Conservation (phyloP, 2,797 vertebrate species). For the Leptodactylus fallax region DNA sequence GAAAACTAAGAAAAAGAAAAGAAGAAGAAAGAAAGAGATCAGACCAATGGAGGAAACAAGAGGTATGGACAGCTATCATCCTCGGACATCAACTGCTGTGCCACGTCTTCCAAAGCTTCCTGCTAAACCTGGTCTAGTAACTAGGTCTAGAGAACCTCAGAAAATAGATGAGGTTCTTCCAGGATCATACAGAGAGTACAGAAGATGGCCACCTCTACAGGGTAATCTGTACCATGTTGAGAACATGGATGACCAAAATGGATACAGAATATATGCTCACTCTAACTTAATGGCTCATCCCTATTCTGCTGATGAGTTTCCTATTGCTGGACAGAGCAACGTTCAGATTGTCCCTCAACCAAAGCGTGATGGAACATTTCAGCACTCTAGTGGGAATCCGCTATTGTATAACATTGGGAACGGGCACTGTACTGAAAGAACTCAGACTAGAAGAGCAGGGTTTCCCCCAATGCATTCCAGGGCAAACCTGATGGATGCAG, state of each 20-base stretch:
- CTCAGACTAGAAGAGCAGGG: conserved; percentile 75
- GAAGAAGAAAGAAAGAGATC: conserved; percentile 86
- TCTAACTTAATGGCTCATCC: conserved; percentile 75
- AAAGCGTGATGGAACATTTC: conserved; percentile 67
- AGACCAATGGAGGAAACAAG: conserved; percentile 69
- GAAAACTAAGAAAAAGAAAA: conserved; percentile 82
- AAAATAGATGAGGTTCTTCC: conserved; percentile 78
- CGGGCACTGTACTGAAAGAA: conserved; percentile 69
- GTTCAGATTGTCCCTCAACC: conserved; percentile 66
- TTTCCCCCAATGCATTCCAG: conserved; percentile 88
- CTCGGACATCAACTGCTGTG: conserved; percentile 78
- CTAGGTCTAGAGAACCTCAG: conserved; percentile 69
- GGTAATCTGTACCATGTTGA: conserved; percentile 66
- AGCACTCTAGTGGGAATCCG: conserved; percentile 64
- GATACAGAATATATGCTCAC: conserved; percentile 68
- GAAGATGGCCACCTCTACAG: conserved; percentile 68
- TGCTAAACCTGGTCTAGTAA: conserved; percentile 83
- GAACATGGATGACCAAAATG: conserved; percentile 61
- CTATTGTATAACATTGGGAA: conserved; percentile 64
- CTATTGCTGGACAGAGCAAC: conserved; percentile 68
- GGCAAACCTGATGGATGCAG: conserved; percentile 91
- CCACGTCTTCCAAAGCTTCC: conserved; percentile 91
- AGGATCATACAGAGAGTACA: conserved; percentile 77
- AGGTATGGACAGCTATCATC: conserved; percentile 58
- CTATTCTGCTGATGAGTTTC: conserved; percentile 73